Evolutionary conservation across 2,113 vertebrate species (phyloP).

Genomic region (Petrocephalus zakoni): DNA sequence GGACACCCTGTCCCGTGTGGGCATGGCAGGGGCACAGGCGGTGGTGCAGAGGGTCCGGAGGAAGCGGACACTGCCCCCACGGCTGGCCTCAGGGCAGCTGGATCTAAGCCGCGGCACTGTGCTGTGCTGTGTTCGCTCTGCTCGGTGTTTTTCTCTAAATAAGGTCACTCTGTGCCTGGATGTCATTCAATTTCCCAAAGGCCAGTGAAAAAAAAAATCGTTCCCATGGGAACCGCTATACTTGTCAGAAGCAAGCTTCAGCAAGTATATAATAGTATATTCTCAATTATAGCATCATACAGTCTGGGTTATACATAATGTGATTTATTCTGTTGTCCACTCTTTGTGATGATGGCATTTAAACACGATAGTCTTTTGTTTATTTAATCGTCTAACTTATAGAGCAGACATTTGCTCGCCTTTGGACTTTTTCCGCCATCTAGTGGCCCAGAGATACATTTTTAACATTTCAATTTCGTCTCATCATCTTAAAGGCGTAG

Average conservation of each 20-base stretch:
- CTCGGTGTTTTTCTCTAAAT: not conserved
- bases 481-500: not conserved
- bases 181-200: slow-evolving; percentile 8
- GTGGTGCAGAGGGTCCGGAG: not conserved
- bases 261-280: not conserved
- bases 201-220: not conserved
- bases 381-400: not conserved
- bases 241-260: not conserved
- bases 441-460: not conserved
- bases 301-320: not conserved
- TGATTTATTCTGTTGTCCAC: not conserved
- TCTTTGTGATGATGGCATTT: not conserved
- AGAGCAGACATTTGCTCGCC: not conserved
- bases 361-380: not conserved
- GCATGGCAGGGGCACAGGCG: not conserved
- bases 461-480: not conserved
- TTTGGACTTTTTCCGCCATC: not conserved
- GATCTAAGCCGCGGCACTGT: not conserved
- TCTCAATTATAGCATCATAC: not conserved
- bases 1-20: not conserved
- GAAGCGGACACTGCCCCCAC: too few relatives aligned
- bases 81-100: not conserved
- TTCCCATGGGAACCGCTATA: not conserved
- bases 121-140: not conserved
- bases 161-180: not conserved